Evolutionary conservation across 2,113 vertebrate species (phyloP).

Genomic region (Sorex araneus): DNA sequence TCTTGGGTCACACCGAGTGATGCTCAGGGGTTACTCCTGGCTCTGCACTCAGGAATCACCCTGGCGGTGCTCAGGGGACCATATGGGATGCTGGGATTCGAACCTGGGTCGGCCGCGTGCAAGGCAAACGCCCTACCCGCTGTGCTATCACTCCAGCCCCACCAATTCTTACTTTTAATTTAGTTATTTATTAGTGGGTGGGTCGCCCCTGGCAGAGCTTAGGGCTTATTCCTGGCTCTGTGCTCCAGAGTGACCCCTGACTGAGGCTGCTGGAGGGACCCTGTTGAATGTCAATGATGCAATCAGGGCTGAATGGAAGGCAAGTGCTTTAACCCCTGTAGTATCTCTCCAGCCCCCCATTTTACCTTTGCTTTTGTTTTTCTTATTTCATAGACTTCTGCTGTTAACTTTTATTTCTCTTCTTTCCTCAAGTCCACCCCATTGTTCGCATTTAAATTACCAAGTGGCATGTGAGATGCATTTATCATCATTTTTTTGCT

Average conservation of each 20-base stretch:
- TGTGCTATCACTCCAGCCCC: no score
- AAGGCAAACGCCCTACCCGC: no score
- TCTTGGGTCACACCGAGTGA: no score
- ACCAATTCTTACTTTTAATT: background rate
- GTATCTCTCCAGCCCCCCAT: background rate
- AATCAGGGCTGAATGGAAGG: no score
- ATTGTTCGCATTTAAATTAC: background rate
- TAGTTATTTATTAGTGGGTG: background rate
- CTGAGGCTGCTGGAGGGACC: no score
- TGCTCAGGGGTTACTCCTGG: no score
- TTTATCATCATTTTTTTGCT: slow-evolving; percentile 18
- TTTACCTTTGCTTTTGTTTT: background rate
- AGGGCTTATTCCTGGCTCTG: background rate
- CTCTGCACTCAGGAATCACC: no score
- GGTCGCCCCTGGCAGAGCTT: background rate
- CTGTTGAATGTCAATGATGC: no score
- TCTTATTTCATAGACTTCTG: background rate
- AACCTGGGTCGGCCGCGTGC: no score
- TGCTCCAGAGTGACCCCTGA: no score
- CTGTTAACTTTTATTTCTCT: background rate
- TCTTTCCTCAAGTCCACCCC: slow-evolving; percentile 4
- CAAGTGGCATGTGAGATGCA: background rate
- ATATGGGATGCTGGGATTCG: no score
- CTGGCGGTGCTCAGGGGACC: no score
- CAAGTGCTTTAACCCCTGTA: background rate